Percentiles rank a stretch among this genome's conserved stretches.
Conservation (phyloP, 2,888 invertebrate genomes). For the Nebria salina region DNA sequence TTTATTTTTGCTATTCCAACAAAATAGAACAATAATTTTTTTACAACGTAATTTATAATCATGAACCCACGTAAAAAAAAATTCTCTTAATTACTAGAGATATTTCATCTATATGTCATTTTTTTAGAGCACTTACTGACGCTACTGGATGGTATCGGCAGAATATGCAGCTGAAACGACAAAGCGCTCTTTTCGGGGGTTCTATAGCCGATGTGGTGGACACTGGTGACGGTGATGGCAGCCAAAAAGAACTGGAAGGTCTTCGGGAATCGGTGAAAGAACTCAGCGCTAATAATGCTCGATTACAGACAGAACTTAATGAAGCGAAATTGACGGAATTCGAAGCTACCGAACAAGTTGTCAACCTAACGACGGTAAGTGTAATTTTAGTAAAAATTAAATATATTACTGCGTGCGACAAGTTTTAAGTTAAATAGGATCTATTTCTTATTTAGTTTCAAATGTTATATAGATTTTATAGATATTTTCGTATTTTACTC, state of each 20-base stretch:
- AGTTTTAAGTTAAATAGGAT: too few relatives aligned
- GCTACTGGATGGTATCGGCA: constrained; percentile 81
- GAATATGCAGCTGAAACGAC: constrained; percentile 76
- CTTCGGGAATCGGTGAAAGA: constrained; percentile 73
- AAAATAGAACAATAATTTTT: neutral
- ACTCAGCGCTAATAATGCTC: constrained; percentile 71
- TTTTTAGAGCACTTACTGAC: constrained; percentile 72
- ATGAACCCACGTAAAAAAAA: too few relatives aligned
- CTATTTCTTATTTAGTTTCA: too few relatives aligned
- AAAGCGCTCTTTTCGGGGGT: constrained; percentile 71
- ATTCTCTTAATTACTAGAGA: too few relatives aligned
- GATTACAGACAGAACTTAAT: constrained; percentile 73
- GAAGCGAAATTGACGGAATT: constrained; percentile 74
- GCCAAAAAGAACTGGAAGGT: constrained; percentile 74
- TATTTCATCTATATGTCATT: neutral
- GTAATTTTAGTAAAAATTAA: neutral
- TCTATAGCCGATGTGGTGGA: constrained; percentile 66
- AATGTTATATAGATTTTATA: too few relatives aligned
- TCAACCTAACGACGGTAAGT: constrained; percentile 66
- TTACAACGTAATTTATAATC: neutral
- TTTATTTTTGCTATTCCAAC: neutral
- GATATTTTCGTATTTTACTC: too few relatives aligned
- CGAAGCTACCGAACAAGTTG: constrained; percentile 74
- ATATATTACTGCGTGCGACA: too few relatives aligned
- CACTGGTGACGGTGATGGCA: constrained; percentile 63